phyloP scores from a whole-genome alignment of 2,113 vertebrate genomes.

The Charadrius vociferus region DNA sequence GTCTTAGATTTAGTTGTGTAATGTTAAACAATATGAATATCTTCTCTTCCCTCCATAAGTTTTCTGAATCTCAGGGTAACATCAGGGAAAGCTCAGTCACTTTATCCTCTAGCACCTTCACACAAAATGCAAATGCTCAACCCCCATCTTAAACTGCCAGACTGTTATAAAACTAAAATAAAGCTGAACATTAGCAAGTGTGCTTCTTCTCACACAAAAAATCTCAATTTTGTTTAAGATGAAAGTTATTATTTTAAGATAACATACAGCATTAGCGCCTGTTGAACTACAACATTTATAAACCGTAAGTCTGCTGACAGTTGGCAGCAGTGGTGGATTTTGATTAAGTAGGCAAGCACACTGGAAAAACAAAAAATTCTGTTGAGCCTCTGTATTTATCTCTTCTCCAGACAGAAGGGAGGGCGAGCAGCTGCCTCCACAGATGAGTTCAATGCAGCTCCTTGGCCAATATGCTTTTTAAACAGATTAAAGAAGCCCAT shows the following conservation, averaged over 20 bases:
- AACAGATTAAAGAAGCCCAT: background rate
- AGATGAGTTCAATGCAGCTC: background rate
- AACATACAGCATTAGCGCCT: background rate
- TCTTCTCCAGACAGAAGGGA: constrained; percentile 19
- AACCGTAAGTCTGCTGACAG: background rate
- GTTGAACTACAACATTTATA: background rate
- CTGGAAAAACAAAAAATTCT: background rate
- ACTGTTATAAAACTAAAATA: background rate
- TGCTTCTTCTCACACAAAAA: background rate
- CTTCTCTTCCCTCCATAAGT: background rate
- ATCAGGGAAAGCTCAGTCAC: background rate
- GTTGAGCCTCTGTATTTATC: background rate
- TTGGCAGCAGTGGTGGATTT: constrained; percentile 9
- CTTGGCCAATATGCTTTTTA: background rate
- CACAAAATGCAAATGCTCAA: background rate
- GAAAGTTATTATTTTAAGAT: background rate
- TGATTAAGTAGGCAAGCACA: background rate
- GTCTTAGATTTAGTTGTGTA: background rate
- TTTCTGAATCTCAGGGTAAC: background rate
- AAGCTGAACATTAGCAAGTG: background rate
- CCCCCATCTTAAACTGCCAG: background rate
- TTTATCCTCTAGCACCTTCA: background rate
- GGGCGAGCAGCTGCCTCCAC: background rate
- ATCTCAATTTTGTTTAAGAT: background rate
- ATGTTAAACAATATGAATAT: background rate